A percentile compares a stretch with the other conserved stretches of the same genome.
These are phyloP conservation scores for Cheilosia soror DNA, from an alignment of 2,888 invertebrate species.

Conservation along the genomic window DNA sequence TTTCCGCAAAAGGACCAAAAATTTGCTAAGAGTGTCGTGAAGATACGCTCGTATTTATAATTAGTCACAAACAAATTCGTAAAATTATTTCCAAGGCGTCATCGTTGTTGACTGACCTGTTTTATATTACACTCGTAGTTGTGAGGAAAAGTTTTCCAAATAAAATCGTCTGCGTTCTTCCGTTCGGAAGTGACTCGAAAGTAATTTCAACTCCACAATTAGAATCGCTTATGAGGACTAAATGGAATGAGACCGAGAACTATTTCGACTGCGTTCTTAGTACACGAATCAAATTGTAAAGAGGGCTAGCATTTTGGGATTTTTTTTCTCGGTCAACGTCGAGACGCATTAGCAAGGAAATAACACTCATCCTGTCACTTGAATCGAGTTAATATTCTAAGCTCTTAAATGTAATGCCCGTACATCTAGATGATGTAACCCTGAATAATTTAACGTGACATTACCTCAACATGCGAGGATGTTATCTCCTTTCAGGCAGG, in stretches of 20 bases:
- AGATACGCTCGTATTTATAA: conserved; percentile 14
- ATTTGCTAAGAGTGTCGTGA: neutral
- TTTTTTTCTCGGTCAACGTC: neutral
- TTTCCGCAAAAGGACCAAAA: neutral
- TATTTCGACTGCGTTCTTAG: neutral
- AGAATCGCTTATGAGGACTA: neutral
- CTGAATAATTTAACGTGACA: conserved; percentile 37
- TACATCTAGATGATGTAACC: neutral
- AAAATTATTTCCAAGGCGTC: conserved; percentile 24
- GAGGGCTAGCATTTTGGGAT: neutral
- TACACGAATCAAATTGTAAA: neutral
- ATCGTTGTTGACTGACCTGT: neutral
- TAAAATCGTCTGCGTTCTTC: neutral
- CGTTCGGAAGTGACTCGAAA: neutral
- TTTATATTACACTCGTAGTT: neutral
- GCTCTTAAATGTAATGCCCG: neutral
- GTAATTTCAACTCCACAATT: neutral
- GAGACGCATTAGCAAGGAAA: conserved; percentile 28
- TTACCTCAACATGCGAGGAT: conserved; percentile 33
- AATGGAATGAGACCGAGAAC: neutral
- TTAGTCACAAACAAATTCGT: conserved; percentile 31
- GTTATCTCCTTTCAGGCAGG: conserved; percentile 29
- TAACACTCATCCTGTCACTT: conserved; percentile 27
- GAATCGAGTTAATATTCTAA: conserved; percentile 7
- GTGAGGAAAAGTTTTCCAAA: neutral